Evolutionary conservation across 1,140 invertebrate genomes (phyloP), one percentile per base, ranked within the genome.

Genomic region (Diorhabda sublineata): DNA sequence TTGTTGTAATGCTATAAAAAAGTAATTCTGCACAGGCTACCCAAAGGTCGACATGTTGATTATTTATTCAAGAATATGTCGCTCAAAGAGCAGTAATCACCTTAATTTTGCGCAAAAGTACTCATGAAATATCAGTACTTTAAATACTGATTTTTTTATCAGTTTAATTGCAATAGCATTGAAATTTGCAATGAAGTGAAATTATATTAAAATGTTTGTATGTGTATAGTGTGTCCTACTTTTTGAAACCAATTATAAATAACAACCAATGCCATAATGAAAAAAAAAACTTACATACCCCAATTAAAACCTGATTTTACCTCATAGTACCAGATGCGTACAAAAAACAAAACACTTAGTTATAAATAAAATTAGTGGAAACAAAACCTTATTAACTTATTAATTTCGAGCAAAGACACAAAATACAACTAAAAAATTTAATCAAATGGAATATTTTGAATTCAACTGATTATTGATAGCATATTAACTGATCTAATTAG

Each of bases 21-120:
- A 52, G 47, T 52, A 52, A 52, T 52, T 52, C 6, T 6, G 2
- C 3, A 8, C 47, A 52, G 47, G 6, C 47, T 52, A 52, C 47
- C 47, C 47, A 52, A 52, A 52, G 47, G 47, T n/a, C 47, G 47
- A 52, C 47, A 52, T 52, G 47, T 52, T 52, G 47, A 52, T 52
- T n/a, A 52, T 52, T 52, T 52, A 52, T 52, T 52, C 47, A 52
- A 52, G 47, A 8, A n/a, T n/a, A 52, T 52, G 47, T 52, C 47
- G 47, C 47, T n/a, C 47, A 52, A 52, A 52, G 47, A 8, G n/a
- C 2, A 52, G n/a, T 52, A 52, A 52, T 52, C 47, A 52, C 47
- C n/a, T 52, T 52, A 52, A 52, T 52, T 52, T 52, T 52, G 47
- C 47, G n/a, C 6, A 52, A 52, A n/a, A 52, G 47, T 52, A n/a